phyloP scores from a whole-genome alignment of 2,113 vertebrate species.

The Salvator merianae region DNA sequence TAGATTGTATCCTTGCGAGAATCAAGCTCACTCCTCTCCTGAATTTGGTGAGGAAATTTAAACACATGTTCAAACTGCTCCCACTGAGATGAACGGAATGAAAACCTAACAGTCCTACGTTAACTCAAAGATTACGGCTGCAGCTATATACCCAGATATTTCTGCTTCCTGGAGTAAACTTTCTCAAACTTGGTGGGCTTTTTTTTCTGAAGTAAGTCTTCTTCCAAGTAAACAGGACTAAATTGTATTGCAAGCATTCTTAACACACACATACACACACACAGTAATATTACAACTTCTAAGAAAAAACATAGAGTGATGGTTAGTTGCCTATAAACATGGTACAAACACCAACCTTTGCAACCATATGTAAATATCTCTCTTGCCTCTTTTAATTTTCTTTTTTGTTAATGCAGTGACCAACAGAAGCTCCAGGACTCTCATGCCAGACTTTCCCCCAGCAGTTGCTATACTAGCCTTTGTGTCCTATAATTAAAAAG shows the following conservation, averaged over 20 bases:
- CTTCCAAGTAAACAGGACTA: not conserved
- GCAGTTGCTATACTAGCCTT: not conserved
- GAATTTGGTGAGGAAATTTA: not conserved
- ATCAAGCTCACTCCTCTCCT: not conserved
- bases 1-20: not conserved
- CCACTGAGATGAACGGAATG: not conserved
- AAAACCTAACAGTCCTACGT: not conserved
- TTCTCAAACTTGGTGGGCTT: not conserved
- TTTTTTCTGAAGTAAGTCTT: not conserved
- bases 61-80: not conserved
- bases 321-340: not conserved
- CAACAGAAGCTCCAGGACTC: not conserved
- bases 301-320: not conserved
- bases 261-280: too few relatives aligned
- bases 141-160: not conserved
- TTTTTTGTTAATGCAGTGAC: slow-evolving; percentile 22
- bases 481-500: not conserved
- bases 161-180: not conserved
- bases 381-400: not conserved
- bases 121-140: not conserved
- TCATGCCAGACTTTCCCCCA: slow-evolving; percentile 37
- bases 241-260: not conserved
- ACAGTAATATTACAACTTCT: not conserved
- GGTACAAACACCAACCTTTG: slow-evolving; percentile 37
- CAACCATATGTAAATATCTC: slow-evolving; percentile 4